Evolutionary conservation across 2,113 vertebrate species (phyloP).

Genomic region (Hymenochirus boettgeri): DNA sequence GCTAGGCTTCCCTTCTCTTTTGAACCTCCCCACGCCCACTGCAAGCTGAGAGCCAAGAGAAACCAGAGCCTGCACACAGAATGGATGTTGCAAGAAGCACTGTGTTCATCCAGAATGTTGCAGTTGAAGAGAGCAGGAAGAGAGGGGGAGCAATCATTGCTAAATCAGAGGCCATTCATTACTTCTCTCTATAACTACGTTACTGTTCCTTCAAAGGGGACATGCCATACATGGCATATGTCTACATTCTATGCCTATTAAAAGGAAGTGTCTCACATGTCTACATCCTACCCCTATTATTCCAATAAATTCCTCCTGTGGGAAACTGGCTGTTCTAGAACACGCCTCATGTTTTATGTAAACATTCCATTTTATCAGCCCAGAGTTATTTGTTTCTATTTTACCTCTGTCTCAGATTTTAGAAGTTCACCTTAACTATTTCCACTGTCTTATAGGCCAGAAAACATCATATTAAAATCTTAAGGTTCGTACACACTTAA

Average conservation of each 20-base stretch:
- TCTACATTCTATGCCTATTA: neutral
- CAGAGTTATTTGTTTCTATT: too few species aligned
- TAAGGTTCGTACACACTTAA: too few species aligned
- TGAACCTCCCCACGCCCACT: slow-evolving; percentile 27
- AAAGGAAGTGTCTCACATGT: neutral
- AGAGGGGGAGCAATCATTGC: neutral
- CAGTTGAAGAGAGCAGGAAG: slow-evolving; percentile 8
- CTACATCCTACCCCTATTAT: too few species aligned
- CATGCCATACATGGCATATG: slow-evolving; percentile 2
- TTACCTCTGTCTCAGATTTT: too few species aligned
- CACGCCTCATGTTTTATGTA: too few species aligned
- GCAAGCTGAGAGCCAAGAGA: slow-evolving; percentile 11
- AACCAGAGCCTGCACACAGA: neutral
- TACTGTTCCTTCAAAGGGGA: neutral
- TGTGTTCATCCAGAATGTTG: slow-evolving; percentile 9
- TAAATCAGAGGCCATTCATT: slow-evolving; percentile 30
- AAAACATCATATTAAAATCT: too few species aligned
- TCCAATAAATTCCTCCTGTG: too few species aligned
- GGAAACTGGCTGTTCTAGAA: too few species aligned
- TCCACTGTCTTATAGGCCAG: too few species aligned
- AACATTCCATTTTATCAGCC: too few species aligned
- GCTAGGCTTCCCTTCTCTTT: slow-evolving; percentile 28
- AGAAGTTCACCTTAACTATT: too few species aligned
- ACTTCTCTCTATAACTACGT: slow-evolving; percentile 12
- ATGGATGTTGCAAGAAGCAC: slow-evolving; percentile 25